These are phyloP conservation scores for Terrapene triunguis DNA, from an alignment of 2,113 vertebrate genomes.

Conservation along the genomic window DNA sequence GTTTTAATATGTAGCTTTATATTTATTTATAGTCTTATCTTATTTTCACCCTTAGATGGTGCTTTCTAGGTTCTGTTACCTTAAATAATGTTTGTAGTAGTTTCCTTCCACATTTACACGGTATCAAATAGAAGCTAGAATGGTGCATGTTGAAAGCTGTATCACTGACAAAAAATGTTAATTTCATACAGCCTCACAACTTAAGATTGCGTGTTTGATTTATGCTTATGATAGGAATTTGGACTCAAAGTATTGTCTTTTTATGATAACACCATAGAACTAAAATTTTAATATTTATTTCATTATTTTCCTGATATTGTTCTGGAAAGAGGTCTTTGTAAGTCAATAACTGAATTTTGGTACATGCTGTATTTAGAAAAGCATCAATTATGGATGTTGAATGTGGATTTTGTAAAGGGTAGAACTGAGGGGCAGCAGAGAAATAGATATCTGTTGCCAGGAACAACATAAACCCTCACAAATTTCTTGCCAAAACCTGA, in stretches of 20 bases:
- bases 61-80: background rate
- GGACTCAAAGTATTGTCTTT: background rate
- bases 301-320: background rate
- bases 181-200: background rate
- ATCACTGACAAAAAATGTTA: background rate
- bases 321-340: background rate
- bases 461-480: background rate
- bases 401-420: background rate
- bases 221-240: background rate
- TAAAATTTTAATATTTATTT: background rate
- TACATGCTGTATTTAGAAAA: background rate
- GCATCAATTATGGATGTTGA: background rate
- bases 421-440: background rate
- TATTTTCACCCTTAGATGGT: background rate
- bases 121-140: background rate
- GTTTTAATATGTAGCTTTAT: constrained; percentile 9
- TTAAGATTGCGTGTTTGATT: background rate
- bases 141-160: background rate
- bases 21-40: background rate
- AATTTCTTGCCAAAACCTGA: constrained; percentile 9
- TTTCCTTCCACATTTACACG: background rate
- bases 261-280: background rate
- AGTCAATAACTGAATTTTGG: background rate
- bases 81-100: background rate
- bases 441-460: background rate